Conservation (phyloP, 2,113 vertebrate genomes). For the Boulengeromyrus knoepffleri region DNA sequence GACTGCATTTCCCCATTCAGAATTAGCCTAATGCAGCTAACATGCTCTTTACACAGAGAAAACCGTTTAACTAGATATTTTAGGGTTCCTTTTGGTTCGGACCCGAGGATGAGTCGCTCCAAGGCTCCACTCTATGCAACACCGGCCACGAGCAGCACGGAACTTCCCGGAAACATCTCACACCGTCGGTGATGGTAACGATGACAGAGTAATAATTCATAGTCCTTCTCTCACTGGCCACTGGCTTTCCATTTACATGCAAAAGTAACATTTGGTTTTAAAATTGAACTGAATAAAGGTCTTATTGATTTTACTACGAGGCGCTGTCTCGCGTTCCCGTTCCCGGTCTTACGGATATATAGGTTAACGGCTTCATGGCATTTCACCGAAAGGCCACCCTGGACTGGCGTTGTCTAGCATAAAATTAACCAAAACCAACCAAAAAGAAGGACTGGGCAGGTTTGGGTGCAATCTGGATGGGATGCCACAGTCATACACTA, state of each 20-base stretch:
- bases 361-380: constrained; percentile 62
- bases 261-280: constrained; percentile 70
- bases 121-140: neutral
- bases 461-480: neutral
- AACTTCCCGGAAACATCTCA: constrained; percentile 3
- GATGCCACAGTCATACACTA: neutral
- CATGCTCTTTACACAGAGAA: neutral
- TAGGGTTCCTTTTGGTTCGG: neutral
- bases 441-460: neutral
- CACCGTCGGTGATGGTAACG: neutral
- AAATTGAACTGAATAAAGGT: constrained; percentile 45
- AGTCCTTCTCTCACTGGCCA: neutral
- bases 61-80: neutral
- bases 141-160: neutral
- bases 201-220: constrained; percentile 17
- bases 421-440: constrained; percentile 59
- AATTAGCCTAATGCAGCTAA: neutral
- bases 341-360: constrained; percentile 53
- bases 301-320: constrained; percentile 51
- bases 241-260: constrained; percentile 48
- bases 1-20: neutral
- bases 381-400: constrained; percentile 62
- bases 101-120: neutral
- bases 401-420: constrained; percentile 38
- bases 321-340: constrained; percentile 43